Base-by-base conservation (phyloP, 2,113 vertebrate species). In the Anoura caudifer region DNA sequence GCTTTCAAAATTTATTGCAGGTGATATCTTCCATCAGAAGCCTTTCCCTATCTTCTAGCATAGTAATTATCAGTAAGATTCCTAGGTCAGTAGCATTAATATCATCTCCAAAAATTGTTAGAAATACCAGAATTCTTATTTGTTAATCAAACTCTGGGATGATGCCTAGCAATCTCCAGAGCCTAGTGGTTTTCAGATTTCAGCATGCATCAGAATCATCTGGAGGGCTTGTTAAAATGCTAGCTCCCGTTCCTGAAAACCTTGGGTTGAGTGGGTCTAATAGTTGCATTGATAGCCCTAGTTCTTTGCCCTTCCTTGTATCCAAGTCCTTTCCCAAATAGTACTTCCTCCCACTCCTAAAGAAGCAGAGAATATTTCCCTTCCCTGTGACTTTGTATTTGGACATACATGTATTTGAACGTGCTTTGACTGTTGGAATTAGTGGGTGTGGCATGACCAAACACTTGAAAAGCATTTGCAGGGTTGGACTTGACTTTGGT, bases 401-500 rank as follows among this genome's bases (percentile, higher is more conserved):
- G 45, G n/a, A 41, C 12, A 80, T n/a, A 47, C 47, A 50, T 50
- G 47, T 50, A 15, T 50, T 50, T 50, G 47, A 14, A 43, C 54
- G 43, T 91, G 22, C 31, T 90, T 79, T 95, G 67, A 85, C 59
- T 41, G 26, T 54, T 97, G 77, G 70, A 72, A 33, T 96, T n/a
- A 79, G 41, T 87, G 17, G 13, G 9, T 24, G 59, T 89, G 79
- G 31, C 24, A 41, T 65, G 20, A 87, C 54, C 12, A 81, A 73
- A 87, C 10, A 7, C 36, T 85, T 91, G 41, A 61, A 75, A 93
- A 72, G 26, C 24, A 19, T 80, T 56, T 81, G 24, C 9, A 63
- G 13, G 41, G 41, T 47, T 95, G 28, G 54, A 26, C 16, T 84
- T 80, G 0, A 45, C 43, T 82, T 90, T 31, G 50, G 38, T 96